These are phyloP conservation scores for Neodiprion fabricii DNA, from an alignment of 1,140 invertebrate genomes.

Conservation along the genomic window DNA sequence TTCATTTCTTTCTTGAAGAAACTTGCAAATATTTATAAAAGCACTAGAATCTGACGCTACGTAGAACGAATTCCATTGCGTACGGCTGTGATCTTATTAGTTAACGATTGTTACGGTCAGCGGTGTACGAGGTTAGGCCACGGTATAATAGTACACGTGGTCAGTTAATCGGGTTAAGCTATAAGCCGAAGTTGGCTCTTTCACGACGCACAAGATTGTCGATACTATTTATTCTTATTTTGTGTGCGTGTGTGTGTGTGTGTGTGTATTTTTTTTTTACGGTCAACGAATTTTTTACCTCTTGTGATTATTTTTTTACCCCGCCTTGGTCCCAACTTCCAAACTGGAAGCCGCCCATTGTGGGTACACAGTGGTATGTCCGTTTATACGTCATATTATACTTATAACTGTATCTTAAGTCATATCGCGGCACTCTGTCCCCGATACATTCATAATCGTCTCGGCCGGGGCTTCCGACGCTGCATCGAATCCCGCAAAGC, in stretches of 20 bases:
- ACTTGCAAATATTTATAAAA: not conserved
- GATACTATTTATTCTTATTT: not conserved
- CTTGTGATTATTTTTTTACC: too few relatives aligned
- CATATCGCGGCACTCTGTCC: not conserved
- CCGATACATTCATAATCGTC: not conserved
- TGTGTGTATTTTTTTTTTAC: not conserved
- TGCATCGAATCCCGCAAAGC: too few relatives aligned
- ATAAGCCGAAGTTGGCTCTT: not conserved
- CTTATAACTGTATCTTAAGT: constrained; percentile 1
- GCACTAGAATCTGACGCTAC: too few relatives aligned
- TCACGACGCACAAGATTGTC: not conserved
- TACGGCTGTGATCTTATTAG: not conserved
- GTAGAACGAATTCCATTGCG: too few relatives aligned
- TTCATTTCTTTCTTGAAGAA: not conserved
- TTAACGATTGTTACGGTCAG: not conserved
- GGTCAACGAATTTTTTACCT: not conserved
- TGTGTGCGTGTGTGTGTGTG: not conserved
- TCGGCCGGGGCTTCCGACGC: not conserved
- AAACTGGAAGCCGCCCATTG: too few relatives aligned
- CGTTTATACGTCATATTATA: not conserved
- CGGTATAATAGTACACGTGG: not conserved
- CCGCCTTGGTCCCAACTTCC: too few relatives aligned
- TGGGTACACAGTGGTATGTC: too few relatives aligned
- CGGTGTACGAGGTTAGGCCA: not conserved
- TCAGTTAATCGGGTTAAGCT: constrained; percentile 2